These are phyloP conservation scores for Uropetala carovei DNA, from an alignment of 2,888 invertebrate species.

Conservation along the genomic window DNA sequence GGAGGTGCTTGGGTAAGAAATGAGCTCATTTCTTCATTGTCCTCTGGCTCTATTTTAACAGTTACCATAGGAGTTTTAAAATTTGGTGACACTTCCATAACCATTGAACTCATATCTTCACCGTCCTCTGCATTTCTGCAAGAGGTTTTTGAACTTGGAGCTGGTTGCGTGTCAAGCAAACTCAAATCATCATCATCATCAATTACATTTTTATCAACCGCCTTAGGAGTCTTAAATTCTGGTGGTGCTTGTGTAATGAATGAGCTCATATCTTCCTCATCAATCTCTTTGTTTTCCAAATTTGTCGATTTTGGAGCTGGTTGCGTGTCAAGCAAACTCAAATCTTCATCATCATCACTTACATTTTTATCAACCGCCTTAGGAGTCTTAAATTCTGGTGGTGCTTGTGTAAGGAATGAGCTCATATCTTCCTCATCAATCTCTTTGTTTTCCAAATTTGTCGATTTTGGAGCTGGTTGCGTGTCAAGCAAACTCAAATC, in stretches of 20 bases:
- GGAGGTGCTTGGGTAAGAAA: constrained; percentile 1
- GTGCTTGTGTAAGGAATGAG: neutral
- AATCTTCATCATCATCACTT: neutral
- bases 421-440: neutral
- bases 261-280: neutral
- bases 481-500: neutral
- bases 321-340: neutral
- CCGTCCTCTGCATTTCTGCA: neutral
- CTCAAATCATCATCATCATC: neutral
- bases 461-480: neutral
- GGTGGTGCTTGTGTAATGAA: neutral
- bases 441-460: too few species aligned
- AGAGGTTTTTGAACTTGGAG: neutral
- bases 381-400: neutral
- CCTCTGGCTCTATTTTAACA: neutral
- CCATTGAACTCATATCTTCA: constrained; percentile 8
- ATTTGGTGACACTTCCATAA: neutral
- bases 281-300: neutral
- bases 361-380: neutral
- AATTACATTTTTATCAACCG: neutral
- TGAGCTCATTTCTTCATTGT: neutral
- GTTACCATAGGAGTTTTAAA: neutral
- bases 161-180: neutral
- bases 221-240: constrained; percentile 15
- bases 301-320: neutral